These are phyloP conservation scores for Coleophora flavipennella DNA, from an alignment of 2,888 invertebrate species.

Conservation along the genomic window DNA sequence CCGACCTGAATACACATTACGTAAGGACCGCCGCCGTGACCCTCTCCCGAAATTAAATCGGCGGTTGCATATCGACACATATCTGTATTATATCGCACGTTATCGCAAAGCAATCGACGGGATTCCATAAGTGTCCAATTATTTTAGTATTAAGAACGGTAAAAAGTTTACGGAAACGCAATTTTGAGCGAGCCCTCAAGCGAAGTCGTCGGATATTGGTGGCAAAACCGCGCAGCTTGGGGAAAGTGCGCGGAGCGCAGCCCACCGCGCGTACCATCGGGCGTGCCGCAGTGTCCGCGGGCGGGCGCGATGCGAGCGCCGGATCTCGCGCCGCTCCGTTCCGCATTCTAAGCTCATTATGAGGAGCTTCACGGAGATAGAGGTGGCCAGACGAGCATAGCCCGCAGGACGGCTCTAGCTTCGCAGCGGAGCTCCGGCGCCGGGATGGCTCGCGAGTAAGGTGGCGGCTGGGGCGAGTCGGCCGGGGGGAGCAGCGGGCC, in stretches of 20 bases:
- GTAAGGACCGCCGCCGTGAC: slow-evolving; percentile 35
- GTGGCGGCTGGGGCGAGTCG: slow-evolving; percentile 51
- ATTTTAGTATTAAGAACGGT: slow-evolving; percentile 10
- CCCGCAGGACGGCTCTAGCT: slow-evolving; percentile 24
- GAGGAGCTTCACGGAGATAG: slow-evolving; percentile 28
- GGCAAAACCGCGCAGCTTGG: slow-evolving; percentile 21
- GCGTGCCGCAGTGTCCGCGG: slow-evolving; percentile 44
- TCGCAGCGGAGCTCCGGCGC: slow-evolving; percentile 24
- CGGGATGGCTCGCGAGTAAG: slow-evolving; percentile 40
- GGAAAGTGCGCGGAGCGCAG: slow-evolving; percentile 21
- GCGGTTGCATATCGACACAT: slow-evolving; percentile 26
- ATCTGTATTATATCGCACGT: slow-evolving; percentile 31
- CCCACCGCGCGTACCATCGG: slow-evolving; percentile 22
- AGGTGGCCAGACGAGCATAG: slow-evolving; percentile 26
- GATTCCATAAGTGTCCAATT: slow-evolving; percentile 13
- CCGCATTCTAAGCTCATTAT: slow-evolving; percentile 30
- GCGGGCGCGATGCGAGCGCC: slow-evolving; percentile 35
- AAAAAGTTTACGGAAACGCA: slow-evolving; percentile 13
- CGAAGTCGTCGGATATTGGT: slow-evolving; percentile 15
- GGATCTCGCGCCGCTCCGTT: slow-evolving; percentile 20
- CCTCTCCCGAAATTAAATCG: slow-evolving; percentile 2
- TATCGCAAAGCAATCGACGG: slow-evolving; percentile 23
- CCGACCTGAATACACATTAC: slow-evolving; percentile 48
- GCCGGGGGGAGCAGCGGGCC: slow-evolving; percentile 62
- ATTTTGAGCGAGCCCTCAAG: slow-evolving; percentile 18